Evolutionary conservation across 2,888 invertebrate genomes (phyloP), one percentile per base, ranked within the genome.

Genomic region (Patella depressa): DNA sequence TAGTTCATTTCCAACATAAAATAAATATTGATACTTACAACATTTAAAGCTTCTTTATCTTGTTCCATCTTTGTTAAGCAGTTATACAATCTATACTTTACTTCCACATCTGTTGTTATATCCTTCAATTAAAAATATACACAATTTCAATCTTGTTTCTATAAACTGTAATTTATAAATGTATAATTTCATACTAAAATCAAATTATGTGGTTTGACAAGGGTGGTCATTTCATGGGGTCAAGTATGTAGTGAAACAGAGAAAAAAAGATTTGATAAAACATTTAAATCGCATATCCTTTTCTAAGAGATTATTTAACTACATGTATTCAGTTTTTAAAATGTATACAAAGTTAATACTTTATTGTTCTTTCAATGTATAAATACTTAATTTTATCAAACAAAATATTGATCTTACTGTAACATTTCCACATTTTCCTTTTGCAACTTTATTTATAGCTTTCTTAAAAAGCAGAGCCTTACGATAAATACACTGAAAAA

Each of bases 1-100:
- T 3, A 29, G 29, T 29, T 29, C 3, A 29, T 29, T 29, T 34
- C 34, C 34, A 34, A 34, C 5, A 7, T 34, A 34, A 24, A 75
- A n/a, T 24, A 54, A 70, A 53, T 7, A 73, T 9, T 70, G 9
- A 15, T 12, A 84, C 90, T 84, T 85, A 92, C 92, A 79, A 93
- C 91, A 69, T 89, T 88, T 75, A 93, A 91, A 0, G 93, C 96
- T 89, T 95, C 94, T 80, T 93, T 93, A 54, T 93, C 93, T 84
- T 95, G 94, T 79, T 94, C 94, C 82, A 95, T 90, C 82, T 95
- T 94, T 1, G 94, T 91, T 83, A 94, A 93, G 89, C 96, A 96
- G 57, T 94, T 91, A 86, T 96, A 94, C 72, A 95, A 93, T 85
- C 94, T 94, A 88, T 94, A 96, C 86, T 95, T 95, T 19, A 95